These are phyloP conservation scores for Vidua chalybeata DNA, from an alignment of 2,113 vertebrate genomes.

Conservation along the genomic window DNA sequence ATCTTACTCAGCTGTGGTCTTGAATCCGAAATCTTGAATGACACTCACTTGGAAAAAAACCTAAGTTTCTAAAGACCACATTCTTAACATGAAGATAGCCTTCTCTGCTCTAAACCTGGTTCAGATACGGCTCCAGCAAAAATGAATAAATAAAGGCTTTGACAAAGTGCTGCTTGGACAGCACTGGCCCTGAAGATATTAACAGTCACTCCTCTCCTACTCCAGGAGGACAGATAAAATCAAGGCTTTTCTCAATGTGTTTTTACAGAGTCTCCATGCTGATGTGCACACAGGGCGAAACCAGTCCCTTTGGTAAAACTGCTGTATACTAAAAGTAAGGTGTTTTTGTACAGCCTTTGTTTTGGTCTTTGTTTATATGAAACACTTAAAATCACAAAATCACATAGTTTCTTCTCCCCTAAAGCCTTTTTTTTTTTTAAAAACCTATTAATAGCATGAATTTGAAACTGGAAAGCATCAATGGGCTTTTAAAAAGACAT, in stretches of 20 bases:
- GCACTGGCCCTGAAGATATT: not conserved
- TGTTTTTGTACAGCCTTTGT: not conserved
- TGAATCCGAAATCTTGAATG: not conserved
- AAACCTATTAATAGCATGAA: not conserved
- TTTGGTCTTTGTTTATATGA: not conserved
- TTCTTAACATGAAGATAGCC: not conserved
- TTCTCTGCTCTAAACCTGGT: not conserved
- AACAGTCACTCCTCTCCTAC: not conserved
- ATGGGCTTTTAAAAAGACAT: not conserved
- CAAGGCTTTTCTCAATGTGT: not conserved
- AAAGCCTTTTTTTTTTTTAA: not conserved
- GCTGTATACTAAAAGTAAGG: not conserved
- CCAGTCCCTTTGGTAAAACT: not conserved
- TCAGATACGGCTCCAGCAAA: not conserved
- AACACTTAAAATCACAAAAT: not conserved
- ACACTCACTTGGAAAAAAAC: not conserved
- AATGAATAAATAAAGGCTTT: not conserved
- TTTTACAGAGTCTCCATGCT: not conserved
- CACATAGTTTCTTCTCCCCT: not conserved
- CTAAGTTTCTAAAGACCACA: not conserved
- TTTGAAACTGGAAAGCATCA: slow-evolving; percentile 36
- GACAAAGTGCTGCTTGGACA: not conserved
- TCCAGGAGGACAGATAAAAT: not conserved
- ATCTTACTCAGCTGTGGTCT: not conserved
- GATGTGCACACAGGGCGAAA: not conserved